Percentiles rank a stretch among this genome's conserved stretches.
phyloP scores from a whole-genome alignment of 2,113 vertebrate species.

The Phyllostomus hastatus region DNA sequence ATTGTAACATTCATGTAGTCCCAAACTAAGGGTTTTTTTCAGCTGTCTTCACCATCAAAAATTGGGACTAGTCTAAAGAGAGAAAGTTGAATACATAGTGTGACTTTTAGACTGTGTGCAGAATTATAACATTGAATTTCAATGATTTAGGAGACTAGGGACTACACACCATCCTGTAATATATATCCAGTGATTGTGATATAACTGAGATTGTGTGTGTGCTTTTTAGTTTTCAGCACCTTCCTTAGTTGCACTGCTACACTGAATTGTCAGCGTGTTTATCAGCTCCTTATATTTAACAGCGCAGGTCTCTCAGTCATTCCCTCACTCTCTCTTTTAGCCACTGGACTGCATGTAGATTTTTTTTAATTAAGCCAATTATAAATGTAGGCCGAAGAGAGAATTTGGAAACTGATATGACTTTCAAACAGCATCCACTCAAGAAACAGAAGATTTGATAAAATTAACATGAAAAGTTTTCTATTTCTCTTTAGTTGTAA shows the following conservation, averaged over 20 bases:
- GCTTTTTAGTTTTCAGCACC: constrained; percentile 13
- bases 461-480: neutral
- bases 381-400: neutral
- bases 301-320: neutral
- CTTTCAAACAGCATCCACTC: neutral
- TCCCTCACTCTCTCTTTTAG: neutral
- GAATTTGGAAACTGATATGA: neutral
- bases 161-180: neutral
- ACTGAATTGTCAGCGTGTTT: neutral
- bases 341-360: neutral
- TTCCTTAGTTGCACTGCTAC: neutral
- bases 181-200: neutral
- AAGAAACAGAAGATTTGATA: neutral
- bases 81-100: neutral
- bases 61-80: neutral
- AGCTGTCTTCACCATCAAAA: neutral
- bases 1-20: neutral
- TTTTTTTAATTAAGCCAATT: constrained; percentile 9
- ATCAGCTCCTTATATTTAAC: neutral
- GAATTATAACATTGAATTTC: neutral
- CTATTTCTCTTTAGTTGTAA: neutral
- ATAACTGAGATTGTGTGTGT: neutral
- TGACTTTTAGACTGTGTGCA: neutral
- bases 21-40: neutral
- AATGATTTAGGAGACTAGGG: neutral